phyloP scores from a whole-genome alignment of 37 sponge, comb jelly and placozoan species.

The Halichondria panicea region DNA sequence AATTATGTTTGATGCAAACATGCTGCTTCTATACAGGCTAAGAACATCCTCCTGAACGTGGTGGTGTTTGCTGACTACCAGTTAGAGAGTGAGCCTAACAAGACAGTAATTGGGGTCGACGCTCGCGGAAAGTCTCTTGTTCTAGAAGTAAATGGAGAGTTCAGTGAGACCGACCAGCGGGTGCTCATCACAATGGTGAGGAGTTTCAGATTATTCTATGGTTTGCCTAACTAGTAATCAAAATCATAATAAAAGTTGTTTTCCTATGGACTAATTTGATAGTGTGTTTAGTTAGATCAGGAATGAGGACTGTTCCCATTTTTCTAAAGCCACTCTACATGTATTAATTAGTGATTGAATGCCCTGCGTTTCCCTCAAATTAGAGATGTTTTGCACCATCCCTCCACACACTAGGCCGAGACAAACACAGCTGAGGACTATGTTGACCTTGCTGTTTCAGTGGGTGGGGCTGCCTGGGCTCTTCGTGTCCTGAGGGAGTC shows the following conservation, averaged over 20 bases:
- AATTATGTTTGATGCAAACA: not conserved
- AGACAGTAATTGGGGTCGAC: conserved; percentile 20
- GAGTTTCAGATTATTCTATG: no score
- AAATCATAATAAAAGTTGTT: no score
- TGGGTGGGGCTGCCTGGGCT: conserved; percentile 37
- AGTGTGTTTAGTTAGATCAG: no score
- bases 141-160: conserved; percentile 25
- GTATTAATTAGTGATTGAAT: not conserved
- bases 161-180: not conserved
- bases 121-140: not conserved
- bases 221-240: no score
- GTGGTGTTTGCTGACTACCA: conserved; percentile 27
- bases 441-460: conserved; percentile 10
- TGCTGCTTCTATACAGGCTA: not conserved
- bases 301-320: no score
- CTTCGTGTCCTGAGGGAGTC: conserved; percentile 34
- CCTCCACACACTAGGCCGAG: no score
- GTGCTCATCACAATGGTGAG: no score
- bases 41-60: conserved; percentile 29
- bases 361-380: no score
- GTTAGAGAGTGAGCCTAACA: not conserved
- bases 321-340: not conserved
- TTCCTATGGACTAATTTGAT: no score
- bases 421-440: conserved; percentile 23
- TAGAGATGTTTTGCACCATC: no score